Evolutionary conservation across 2,797 vertebrate species (phyloP).

Genomic region (Sebastes iracundus): DNA sequence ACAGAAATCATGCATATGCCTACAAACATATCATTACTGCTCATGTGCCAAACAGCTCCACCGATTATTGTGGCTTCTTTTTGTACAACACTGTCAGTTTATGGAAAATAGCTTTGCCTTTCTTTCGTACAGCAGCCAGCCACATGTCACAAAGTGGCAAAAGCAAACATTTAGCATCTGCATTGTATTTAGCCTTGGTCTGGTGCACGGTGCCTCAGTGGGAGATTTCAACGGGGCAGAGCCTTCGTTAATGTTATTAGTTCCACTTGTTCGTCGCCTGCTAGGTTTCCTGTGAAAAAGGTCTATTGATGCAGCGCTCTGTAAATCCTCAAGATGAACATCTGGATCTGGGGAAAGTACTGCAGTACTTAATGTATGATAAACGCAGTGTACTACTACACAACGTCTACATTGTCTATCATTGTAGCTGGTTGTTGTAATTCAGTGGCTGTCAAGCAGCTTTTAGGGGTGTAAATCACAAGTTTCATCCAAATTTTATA

Average conservation of each 20-base stretch:
- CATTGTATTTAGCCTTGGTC: background rate
- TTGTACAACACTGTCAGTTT: background rate
- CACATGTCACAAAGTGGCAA: background rate
- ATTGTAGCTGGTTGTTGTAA: background rate
- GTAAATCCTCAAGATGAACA: background rate
- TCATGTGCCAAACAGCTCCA: slow-evolving; percentile 72
- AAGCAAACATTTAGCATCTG: background rate
- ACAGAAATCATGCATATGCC: slow-evolving; percentile 15
- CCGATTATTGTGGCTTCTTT: slow-evolving; percentile 26
- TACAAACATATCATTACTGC: slow-evolving; percentile 50
- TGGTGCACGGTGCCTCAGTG: background rate
- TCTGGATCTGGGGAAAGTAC: background rate
- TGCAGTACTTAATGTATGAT: background rate
- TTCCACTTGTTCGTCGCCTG: background rate
- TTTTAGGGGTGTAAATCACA: background rate
- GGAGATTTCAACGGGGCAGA: background rate
- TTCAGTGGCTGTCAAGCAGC: background rate
- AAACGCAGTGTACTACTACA: background rate
- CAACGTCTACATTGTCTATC: background rate
- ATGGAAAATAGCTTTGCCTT: slow-evolving; percentile 9
- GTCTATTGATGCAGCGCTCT: background rate
- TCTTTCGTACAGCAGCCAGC: slow-evolving; percentile 4
- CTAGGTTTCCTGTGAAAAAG: background rate
- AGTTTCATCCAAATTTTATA: background rate
- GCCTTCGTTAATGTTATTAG: background rate